phyloP scores from a whole-genome alignment of 2,888 invertebrate genomes.

The Nemotelus pantherinus region DNA sequence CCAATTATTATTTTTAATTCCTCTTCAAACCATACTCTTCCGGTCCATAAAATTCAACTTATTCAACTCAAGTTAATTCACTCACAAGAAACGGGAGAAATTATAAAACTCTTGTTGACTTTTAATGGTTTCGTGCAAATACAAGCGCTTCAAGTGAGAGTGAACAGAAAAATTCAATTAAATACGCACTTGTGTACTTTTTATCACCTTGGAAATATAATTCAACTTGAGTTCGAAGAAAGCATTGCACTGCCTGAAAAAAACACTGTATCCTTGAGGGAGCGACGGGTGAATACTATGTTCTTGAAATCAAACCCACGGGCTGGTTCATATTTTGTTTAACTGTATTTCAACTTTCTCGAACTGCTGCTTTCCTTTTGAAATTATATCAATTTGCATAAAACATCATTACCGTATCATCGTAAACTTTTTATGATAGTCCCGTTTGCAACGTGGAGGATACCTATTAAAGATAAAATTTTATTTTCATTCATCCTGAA shows the following conservation, averaged over 20 bases:
- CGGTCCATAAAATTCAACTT: too few species aligned
- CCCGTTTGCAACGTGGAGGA: background rate
- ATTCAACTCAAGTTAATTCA: too few species aligned
- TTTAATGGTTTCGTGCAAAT: too few species aligned
- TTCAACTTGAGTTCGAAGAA: too few species aligned
- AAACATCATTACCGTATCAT: conserved; percentile 1
- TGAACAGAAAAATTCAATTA: background rate
- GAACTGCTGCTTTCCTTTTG: background rate
- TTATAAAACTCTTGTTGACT: too few species aligned
- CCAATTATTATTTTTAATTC: too few species aligned
- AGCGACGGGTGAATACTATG: too few species aligned
- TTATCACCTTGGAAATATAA: background rate
- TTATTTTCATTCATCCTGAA: background rate
- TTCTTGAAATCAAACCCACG: too few species aligned
- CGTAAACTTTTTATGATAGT: background rate
- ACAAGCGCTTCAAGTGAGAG: background rate
- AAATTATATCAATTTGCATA: background rate
- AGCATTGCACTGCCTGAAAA: too few species aligned
- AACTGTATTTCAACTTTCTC: background rate
- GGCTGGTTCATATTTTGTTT: background rate
- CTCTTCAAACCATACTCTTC: too few species aligned
- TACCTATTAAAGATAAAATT: background rate
- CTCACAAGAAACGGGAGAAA: too few species aligned
- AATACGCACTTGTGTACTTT: background rate
- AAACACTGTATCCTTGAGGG: too few species aligned